These are phyloP conservation scores for Distichodus sexfasciatus DNA, from an alignment of 2,797 vertebrate species.

Conservation along the genomic window DNA sequence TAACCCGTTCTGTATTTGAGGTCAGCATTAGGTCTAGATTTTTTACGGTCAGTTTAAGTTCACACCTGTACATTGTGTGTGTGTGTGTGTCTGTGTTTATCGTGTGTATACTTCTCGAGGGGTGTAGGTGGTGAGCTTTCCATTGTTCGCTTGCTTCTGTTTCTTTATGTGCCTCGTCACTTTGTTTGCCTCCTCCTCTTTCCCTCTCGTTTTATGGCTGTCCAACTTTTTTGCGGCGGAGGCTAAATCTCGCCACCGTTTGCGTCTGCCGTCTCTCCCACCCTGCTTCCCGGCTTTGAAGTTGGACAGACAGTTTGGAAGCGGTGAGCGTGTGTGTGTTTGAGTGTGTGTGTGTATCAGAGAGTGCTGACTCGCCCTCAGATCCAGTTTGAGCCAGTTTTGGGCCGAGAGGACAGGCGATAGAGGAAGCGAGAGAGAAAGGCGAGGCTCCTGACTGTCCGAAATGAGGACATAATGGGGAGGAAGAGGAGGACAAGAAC, in stretches of 20 bases:
- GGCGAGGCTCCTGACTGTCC: background rate
- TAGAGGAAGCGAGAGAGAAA: constrained; percentile 64
- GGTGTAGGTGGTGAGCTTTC: constrained; percentile 1
- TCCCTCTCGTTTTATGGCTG: constrained; percentile 54
- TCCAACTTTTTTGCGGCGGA: constrained; percentile 56
- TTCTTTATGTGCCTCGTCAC: too few species aligned
- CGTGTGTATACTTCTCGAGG: too few species aligned
- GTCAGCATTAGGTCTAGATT: too few species aligned
- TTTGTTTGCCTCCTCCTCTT: constrained; percentile 44
- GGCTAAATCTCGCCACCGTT: constrained; percentile 59
- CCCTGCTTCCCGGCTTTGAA: constrained; percentile 74
- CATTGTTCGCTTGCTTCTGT: constrained; percentile 42
- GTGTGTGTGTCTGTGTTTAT: too few species aligned
- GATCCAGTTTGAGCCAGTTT: constrained; percentile 69
- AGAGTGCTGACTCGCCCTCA: constrained; percentile 16
- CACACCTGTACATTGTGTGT: too few species aligned
- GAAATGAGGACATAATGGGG: background rate
- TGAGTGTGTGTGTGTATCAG: constrained; percentile 38
- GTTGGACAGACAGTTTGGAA: constrained; percentile 66
- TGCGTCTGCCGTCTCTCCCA: constrained; percentile 56
- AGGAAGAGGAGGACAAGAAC: background rate
- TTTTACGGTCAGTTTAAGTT: too few species aligned
- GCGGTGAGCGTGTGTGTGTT: constrained; percentile 47
- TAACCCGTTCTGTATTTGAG: too few species aligned
- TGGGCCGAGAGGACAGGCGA: constrained; percentile 39